Base-by-base conservation (phyloP, 2,888 invertebrate genomes). In the Diaperis boleti region DNA sequence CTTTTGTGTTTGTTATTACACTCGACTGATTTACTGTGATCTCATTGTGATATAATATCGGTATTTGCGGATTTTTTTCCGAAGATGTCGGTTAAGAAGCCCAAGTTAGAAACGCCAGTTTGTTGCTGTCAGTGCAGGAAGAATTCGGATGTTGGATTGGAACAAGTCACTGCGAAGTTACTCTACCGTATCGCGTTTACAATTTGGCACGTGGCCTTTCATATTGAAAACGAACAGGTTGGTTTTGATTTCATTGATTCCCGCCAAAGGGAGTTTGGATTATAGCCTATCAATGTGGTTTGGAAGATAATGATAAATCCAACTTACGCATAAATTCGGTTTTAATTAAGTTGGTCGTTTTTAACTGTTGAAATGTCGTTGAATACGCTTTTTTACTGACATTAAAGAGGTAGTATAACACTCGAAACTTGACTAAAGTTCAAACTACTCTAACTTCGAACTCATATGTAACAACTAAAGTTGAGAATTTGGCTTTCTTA, bases 121-220 rank as follows among this genome's bases (percentile, higher is more conserved):
- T 72, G 71, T 65, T 73, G 69, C 60, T 73, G 73, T 60, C 65
- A 66, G 31, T 71, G 69, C 66, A 65, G 66, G 29, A 65, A 54
- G 31, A 63, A 83, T 83, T 78, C 79, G 68, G 80, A 78, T 42
- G 45, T 7, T 17, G 37, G 31, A 15, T 70, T 69, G 57, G 82
- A 82, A 60, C 82, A 81, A 71, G 85, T 87, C 44, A 86, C 87
- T 7, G 85, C 85, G 68, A 85, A 86, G 61, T 83, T 89, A 69
- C 82, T 91, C 65, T 89, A 90, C 74, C 85, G 89, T 59, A 85
- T 91, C 26, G 91, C 91, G 31, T 90, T 91, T 75, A 89, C 90
- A 20, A 83, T 91, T 64, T 91, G 90, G 90, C 88, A 90, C 70
- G 89, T 88, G 55, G 89, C 90, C 37, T 87, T 91, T 77, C 87